Percentiles rank a stretch among this genome's conserved stretches.
Conservation (phyloP, 1,140 invertebrate genomes). For the Drosophila takahashii region DNA sequence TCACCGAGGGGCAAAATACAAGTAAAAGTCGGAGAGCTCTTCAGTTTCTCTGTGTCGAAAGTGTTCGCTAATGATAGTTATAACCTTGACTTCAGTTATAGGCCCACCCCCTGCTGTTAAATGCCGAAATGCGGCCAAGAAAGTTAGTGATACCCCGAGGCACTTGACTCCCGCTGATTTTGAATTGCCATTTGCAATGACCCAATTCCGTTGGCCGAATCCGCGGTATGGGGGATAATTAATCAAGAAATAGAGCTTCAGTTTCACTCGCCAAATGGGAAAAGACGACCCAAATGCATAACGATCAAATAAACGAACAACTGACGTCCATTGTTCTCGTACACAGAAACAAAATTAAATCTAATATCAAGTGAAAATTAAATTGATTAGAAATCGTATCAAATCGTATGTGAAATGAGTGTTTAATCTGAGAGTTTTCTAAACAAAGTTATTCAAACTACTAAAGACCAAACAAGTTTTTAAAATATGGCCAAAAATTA, state of each 20-base stretch:
- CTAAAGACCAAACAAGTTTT: too few relatives aligned
- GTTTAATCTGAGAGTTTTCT: too few relatives aligned
- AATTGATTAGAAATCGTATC: slow-evolving; percentile 11
- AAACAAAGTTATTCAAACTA: too few relatives aligned
- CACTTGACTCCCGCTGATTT: slow-evolving; percentile 35
- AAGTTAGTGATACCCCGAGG: slow-evolving; percentile 18
- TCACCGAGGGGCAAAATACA: slow-evolving; percentile 3
- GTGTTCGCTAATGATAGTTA: slow-evolving; percentile 25
- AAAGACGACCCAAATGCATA: slow-evolving; percentile 8
- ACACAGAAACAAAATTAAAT: not conserved
- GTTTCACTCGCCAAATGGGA: slow-evolving; percentile 11
- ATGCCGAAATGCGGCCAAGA: slow-evolving; percentile 23
- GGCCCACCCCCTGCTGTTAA: slow-evolving; percentile 10
- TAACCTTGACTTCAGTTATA: slow-evolving; percentile 25
- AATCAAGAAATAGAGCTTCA: slow-evolving; percentile 71
- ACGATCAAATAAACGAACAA: slow-evolving; percentile 48
- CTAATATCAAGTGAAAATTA: slow-evolving; percentile 1
- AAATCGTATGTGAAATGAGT: slow-evolving; percentile 1
- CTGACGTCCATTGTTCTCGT: slow-evolving; percentile 41
- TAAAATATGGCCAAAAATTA: too few relatives aligned
- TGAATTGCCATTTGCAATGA: slow-evolving; percentile 52
- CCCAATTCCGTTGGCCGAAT: slow-evolving; percentile 39
- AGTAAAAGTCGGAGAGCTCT: not conserved
- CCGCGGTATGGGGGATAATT: slow-evolving; percentile 51
- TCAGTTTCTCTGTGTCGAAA: slow-evolving; percentile 6